A percentile compares a stretch with the other conserved stretches of the same genome.
phyloP scores from a whole-genome alignment of 92 coral and sea anemone genomes.

The Siderastrea radians region DNA sequence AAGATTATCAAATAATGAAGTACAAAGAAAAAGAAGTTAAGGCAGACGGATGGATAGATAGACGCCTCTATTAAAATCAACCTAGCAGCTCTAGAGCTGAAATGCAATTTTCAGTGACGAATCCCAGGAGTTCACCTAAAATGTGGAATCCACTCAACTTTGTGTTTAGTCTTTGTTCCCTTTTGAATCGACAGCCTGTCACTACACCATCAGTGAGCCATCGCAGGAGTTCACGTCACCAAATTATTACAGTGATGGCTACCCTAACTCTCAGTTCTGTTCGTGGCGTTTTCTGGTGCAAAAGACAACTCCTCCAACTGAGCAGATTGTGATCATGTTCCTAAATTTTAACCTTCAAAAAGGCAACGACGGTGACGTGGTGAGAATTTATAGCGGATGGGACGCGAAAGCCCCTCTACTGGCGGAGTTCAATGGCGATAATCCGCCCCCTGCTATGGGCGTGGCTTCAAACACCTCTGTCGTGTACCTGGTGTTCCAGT shows the following conservation, averaged over 20 bases:
- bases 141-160: too few species aligned
- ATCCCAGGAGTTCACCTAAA: too few species aligned
- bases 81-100: too few species aligned
- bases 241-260: constrained; percentile 8
- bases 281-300: constrained; percentile 59
- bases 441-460: constrained; percentile 22
- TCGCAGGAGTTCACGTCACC: constrained; percentile 38
- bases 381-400: constrained; percentile 37
- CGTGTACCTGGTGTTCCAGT: constrained; percentile 27
- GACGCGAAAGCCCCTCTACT: constrained; percentile 7
- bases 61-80: too few species aligned
- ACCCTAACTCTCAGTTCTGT: constrained; percentile 54
- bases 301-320: neutral
- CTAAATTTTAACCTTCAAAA: constrained; percentile 31
- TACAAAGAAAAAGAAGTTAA: too few species aligned
- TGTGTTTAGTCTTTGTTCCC: neutral
- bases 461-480: constrained; percentile 3
- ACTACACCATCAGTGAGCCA: constrained; percentile 23
- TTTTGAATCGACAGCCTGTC: constrained; percentile 25
- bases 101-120: too few species aligned
- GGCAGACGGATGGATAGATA: too few species aligned
- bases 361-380: constrained; percentile 22
- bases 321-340: constrained; percentile 34
- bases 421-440: constrained; percentile 29
- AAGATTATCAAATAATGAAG: too few species aligned